Evolutionary conservation across 2,113 vertebrate genomes (phyloP), one percentile per base, ranked within the genome.

Genomic region (Aegithalos caudatus): DNA sequence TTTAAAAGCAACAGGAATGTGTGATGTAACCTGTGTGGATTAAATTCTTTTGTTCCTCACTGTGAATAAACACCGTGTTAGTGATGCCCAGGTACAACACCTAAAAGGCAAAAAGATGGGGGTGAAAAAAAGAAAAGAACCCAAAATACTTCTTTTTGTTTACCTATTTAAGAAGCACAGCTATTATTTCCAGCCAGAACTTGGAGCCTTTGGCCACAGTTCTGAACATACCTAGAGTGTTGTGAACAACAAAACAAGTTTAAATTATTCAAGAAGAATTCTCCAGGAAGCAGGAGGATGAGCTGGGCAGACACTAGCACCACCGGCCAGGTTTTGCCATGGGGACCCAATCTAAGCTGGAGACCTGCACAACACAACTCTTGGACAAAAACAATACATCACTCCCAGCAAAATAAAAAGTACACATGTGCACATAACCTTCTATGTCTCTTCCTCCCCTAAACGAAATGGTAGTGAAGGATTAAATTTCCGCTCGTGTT

Each of bases 71-170:
- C 31, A 40, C 6, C 2, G 2, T 20, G 23, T n/a, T 40, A 74
- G 19, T 0, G 12, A 90, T 11, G 6, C 25, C 62, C 33, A 28
- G 2, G 9, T 31, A 18, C 33, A 84, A 69, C 20, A 64, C 5
- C 67, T 45, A 62, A 70, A 88, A 57, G 11, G 16, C 3, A 47
- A 66, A 35, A 56, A 51, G 25, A 8, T 2, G 7, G 28, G 23
- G 13, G 6, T 0, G 2, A 1, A 6, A 17, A 3, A 31, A 17
- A 10, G 16, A 10, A 33, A 56, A 57, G 1, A 50, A 13, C 19
- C 9, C 20, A 1, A 74, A 74, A 27, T 47, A 31, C 10, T 78
- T 42, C 4, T 64, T 85, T 83, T 35, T 72, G 29, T 60, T 81
- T 40, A 62, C 12, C 37, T 12, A 4, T 58, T 62, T 42, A 77